Base-by-base conservation (phyloP, 2,113 vertebrate genomes). In the Hiodon alosoides region DNA sequence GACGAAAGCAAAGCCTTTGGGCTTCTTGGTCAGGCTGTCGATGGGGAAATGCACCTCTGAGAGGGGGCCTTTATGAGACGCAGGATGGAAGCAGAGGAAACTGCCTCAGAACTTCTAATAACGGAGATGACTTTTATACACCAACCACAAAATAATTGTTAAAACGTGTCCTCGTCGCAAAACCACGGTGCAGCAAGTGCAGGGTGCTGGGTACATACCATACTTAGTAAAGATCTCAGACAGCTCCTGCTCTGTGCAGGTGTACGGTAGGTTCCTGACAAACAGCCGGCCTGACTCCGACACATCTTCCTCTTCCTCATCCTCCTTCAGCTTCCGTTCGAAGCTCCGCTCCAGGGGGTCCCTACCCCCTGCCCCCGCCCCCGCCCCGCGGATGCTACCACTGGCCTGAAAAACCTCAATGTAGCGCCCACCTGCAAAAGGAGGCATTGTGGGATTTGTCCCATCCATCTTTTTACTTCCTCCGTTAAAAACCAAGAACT, bases 1-100 rank as follows among this genome's bases (percentile, higher is more conserved):
- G 74, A 98, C 3, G 5, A 98, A 99, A 46, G 96, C 96, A 72
- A 98, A 98, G 6, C 97, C 97, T 81, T 98, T 98, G n/a, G 95
- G 90, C 17, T 89, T 96, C 90, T 95, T 98, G 80, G 93, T 97
- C 76, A 97, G 85, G 52, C 79, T 90, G 84, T 98, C 96, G 2
- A 98, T 90, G 14, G 97, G 97, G 74, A 94, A 98, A 65, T 94
- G 92, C 71, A 96, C 89, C 62, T 98, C 97, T 0, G 96, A 94
- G 62, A 98, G 72, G 13, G 93, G 93, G 11, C 97, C 97, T 99
- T 85, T 3, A 76, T 31, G 31, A 70, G 47, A 13, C 46, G 47
- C 10, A 2, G 0, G 4, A 48, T 1, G 2, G 52, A 17, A 54
- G 46, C 77, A 76, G 65, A 55, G 61, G 16, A 65, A 16, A 73